A percentile compares a stretch with the other conserved stretches of the same genome.
phyloP scores from a whole-genome alignment of 2,113 vertebrate genomes.

The Chunga burmeisteri region DNA sequence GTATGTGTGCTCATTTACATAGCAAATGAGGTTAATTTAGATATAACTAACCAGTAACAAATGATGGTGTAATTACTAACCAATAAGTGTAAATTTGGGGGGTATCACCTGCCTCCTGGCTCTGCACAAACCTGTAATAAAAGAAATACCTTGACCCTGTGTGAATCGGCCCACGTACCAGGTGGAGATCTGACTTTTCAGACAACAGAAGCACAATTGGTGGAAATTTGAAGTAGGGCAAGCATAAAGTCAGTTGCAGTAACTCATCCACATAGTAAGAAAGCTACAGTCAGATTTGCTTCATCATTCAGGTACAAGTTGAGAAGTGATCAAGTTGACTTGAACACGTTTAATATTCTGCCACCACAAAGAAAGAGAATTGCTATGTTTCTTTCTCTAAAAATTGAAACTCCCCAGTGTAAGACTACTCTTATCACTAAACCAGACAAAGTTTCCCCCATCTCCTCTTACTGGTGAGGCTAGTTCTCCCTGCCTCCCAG shows the following conservation, averaged over 20 bases:
- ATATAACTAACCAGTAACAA: no score
- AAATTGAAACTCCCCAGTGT: not conserved
- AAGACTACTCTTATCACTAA: not conserved
- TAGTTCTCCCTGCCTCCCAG: not conserved
- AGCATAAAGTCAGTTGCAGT: not conserved
- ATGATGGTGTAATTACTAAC: no score
- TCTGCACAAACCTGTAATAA: no score
- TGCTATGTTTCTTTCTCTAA: not conserved
- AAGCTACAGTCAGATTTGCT: not conserved
- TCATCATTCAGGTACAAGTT: not conserved
- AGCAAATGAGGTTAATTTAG: no score
- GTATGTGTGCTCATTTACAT: no score
- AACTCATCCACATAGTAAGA: fast-evolving
- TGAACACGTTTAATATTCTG: not conserved
- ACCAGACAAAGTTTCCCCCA: not conserved
- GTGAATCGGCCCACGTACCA: no score
- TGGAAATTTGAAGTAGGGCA: fast-evolving
- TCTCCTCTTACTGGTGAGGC: not conserved
- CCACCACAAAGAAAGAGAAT: not conserved
- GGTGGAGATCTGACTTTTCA: no score
- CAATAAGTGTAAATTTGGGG: no score
- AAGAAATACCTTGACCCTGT: no score
- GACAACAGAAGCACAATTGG: not conserved
- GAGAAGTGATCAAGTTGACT: not conserved
- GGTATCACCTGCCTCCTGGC: no score